A percentile compares a stretch with the other conserved stretches of the same genome.
Conservation (phyloP, 2,113 vertebrate species). For the Nanorana parkeri region DNA sequence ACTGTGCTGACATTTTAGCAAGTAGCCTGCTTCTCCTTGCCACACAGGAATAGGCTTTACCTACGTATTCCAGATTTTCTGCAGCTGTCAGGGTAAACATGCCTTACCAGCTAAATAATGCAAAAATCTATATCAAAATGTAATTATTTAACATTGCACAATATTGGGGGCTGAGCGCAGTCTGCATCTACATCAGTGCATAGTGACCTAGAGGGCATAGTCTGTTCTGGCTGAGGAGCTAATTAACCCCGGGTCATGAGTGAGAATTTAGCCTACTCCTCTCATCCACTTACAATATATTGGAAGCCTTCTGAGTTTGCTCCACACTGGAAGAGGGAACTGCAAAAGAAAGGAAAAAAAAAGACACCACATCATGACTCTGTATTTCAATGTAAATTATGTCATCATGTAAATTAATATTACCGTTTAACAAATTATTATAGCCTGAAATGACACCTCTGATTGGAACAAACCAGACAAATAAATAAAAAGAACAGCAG, state of each 20-base stretch:
- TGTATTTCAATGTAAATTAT: slow-evolving; percentile 9
- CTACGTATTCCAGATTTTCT: slow-evolving; percentile 21
- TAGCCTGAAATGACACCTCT: slow-evolving; percentile 34
- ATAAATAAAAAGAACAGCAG: slow-evolving; percentile 46
- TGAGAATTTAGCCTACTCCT: slow-evolving; percentile 57
- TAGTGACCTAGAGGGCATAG: slow-evolving; percentile 55
- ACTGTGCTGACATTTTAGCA: slow-evolving; percentile 24
- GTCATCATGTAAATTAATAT: slow-evolving; percentile 45
- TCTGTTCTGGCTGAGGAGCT: slow-evolving; percentile 58
- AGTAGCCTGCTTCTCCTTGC: slow-evolving; percentile 1
- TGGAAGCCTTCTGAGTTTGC: slow-evolving; percentile 34
- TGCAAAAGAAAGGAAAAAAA: slow-evolving; percentile 16
- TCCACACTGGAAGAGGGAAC: neutral
- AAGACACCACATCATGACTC: slow-evolving; percentile 8
- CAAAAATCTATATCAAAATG: slow-evolving; percentile 52
- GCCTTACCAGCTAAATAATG: slow-evolving; percentile 49
- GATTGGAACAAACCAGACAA: slow-evolving; percentile 35
- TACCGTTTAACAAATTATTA: slow-evolving; percentile 44
- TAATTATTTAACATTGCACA: slow-evolving; percentile 54
- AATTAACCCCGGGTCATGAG: slow-evolving; percentile 57
- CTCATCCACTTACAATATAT: slow-evolving; percentile 46
- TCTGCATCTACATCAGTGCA: slow-evolving; percentile 46
- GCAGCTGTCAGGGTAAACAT: slow-evolving; percentile 50
- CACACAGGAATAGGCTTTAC: slow-evolving; percentile 22
- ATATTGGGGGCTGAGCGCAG: slow-evolving; percentile 45